phyloP scores from a whole-genome alignment of 2,113 vertebrate genomes.

The Mobula birostris region DNA sequence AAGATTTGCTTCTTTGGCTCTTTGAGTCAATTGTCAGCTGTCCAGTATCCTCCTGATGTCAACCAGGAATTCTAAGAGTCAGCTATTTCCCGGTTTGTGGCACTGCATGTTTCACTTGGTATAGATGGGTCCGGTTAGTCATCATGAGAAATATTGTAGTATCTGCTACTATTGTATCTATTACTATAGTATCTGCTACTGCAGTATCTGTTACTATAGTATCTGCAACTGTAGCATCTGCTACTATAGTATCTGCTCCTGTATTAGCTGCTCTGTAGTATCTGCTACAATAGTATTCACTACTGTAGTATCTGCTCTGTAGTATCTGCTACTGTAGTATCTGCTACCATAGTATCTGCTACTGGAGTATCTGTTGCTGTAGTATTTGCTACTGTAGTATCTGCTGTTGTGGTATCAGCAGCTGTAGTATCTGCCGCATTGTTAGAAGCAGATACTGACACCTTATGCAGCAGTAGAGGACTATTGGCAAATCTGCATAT shows the following conservation, averaged over 20 bases:
- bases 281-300: no score
- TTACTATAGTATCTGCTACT: no score
- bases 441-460: background rate
- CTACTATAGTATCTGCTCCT: background rate
- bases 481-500: background rate
- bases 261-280: background rate
- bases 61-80: background rate
- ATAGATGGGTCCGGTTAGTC: background rate
- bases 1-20: no score
- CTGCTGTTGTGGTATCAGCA: background rate
- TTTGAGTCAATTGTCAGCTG: background rate
- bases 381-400: background rate
- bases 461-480: background rate
- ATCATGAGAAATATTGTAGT: no score
- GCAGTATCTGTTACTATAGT: background rate
- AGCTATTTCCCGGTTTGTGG: background rate
- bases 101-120: background rate
- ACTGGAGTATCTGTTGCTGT: background rate
- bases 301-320: background rate
- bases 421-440: background rate
- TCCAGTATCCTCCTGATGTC: background rate
- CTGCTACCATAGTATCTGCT: no score
- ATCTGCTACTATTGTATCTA: no score
- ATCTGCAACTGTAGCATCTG: background rate
- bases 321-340: background rate